Evolutionary conservation across 2,888 invertebrate species (phyloP).

Genomic region (Cordilura impudica): DNA sequence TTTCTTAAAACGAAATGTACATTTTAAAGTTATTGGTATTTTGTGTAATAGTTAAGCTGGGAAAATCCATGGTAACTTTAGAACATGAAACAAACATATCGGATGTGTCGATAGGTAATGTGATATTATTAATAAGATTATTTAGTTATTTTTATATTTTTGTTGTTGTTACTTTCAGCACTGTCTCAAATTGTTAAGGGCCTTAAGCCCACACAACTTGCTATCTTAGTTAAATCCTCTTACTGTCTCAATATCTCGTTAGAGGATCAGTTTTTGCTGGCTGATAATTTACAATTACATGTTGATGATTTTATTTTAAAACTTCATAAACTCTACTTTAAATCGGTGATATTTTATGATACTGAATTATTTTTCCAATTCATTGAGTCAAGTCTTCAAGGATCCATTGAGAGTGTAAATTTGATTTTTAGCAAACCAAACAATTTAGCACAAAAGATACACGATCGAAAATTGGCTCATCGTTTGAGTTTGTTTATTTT

Average conservation of each 20-base stretch:
- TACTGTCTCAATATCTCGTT: background rate
- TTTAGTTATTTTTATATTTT: background rate
- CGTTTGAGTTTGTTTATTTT: conserved; percentile 81
- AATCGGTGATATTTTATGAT: conserved; percentile 74
- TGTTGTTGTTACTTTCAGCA: conserved; percentile 64
- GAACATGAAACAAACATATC: conserved; percentile 68
- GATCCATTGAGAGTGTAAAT: conserved; percentile 75
- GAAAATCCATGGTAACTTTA: conserved; percentile 41
- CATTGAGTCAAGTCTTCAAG: conserved; percentile 71
- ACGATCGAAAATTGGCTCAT: conserved; percentile 70
- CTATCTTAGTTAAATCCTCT: conserved; percentile 67
- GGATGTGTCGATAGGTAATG: conserved; percentile 70
- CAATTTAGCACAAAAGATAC: conserved; percentile 69
- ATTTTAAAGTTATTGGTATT: conserved; percentile 42
- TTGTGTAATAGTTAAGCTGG: conserved; percentile 5
- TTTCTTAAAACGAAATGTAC: conserved; percentile 30
- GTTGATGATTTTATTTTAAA: conserved; percentile 74
- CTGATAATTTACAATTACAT: conserved; percentile 65
- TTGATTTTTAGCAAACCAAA: conserved; percentile 74
- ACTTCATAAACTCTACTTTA: conserved; percentile 71
- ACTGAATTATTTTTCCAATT: conserved; percentile 72
- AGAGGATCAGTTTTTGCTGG: background rate
- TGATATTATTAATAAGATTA: background rate
- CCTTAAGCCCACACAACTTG: conserved; percentile 70
- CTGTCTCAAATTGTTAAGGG: conserved; percentile 75